Percentiles rank a stretch among this genome's conserved stretches.
These are phyloP conservation scores for Platorchestia sp. DNA, from an alignment of 1,140 invertebrate species.

Conservation along the genomic window DNA sequence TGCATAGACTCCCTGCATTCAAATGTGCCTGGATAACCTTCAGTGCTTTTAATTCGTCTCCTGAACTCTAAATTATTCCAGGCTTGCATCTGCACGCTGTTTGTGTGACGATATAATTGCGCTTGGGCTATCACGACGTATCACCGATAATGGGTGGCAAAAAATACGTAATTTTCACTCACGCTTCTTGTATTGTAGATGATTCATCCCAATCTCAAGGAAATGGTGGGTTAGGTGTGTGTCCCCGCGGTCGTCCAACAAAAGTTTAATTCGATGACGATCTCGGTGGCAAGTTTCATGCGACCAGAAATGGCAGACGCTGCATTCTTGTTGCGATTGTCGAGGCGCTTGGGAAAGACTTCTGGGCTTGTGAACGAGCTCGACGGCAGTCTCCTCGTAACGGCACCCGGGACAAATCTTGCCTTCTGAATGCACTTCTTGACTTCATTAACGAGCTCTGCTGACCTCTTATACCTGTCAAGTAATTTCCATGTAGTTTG, in stretches of 20 bases:
- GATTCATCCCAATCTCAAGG: neutral
- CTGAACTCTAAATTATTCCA: neutral
- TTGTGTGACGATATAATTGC: neutral
- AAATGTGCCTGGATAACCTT: neutral
- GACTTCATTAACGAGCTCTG: neutral
- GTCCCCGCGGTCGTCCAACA: neutral
- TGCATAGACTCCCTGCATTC: neutral
- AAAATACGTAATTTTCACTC: neutral
- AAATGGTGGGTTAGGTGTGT: neutral
- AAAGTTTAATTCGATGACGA: neutral
- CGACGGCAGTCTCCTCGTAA: neutral
- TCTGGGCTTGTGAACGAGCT: neutral
- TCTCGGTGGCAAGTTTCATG: neutral
- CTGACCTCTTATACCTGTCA: neutral
- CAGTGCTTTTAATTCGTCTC: neutral
- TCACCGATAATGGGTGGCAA: neutral
- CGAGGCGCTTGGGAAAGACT: neutral
- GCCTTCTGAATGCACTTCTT: neutral
- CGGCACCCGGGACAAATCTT: neutral
- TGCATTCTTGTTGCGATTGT: neutral
- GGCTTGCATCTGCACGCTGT: neutral
- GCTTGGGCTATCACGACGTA: neutral
- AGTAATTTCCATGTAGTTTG: neutral
- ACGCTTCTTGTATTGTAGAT: neutral
- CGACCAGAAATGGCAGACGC: neutral